A percentile compares a stretch with the other conserved stretches of the same genome.
Conservation (phyloP, 2,888 invertebrate species). For the Pyrochroa serraticornis region DNA sequence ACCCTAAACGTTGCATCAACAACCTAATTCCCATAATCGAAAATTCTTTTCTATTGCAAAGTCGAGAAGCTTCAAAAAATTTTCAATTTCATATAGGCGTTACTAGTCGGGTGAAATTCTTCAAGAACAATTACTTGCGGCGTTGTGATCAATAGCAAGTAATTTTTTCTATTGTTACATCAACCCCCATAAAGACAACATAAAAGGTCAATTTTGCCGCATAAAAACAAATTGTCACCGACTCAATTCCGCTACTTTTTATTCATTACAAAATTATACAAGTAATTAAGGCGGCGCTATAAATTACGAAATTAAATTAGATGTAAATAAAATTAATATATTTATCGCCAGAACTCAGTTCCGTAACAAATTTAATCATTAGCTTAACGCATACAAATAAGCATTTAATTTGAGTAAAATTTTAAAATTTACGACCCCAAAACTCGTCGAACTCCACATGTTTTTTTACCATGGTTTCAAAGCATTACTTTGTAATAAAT, state of each 20-base stretch:
- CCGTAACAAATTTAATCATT: no score
- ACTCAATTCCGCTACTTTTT: neutral
- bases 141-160: no score
- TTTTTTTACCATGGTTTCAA: conserved; percentile 3
- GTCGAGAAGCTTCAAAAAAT: no score
- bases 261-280: conserved; percentile 1
- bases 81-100: no score
- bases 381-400: neutral
- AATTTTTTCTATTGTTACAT: no score
- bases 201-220: neutral
- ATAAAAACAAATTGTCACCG: conserved; percentile 5
- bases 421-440: neutral
- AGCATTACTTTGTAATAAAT: conserved; percentile 8
- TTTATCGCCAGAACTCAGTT: neutral
- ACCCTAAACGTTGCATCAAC: no score
- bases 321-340: conserved; percentile 6
- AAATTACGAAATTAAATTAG: conserved; percentile 6
- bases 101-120: no score
- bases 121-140: no score
- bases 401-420: neutral
- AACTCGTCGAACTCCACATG: neutral
- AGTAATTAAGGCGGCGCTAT: neutral
- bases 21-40: no score
- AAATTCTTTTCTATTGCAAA: no score
- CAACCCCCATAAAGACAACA: neutral